These are phyloP conservation scores for Nerophis ophidion DNA, from an alignment of 2,113 vertebrate genomes.

Conservation along the genomic window DNA sequence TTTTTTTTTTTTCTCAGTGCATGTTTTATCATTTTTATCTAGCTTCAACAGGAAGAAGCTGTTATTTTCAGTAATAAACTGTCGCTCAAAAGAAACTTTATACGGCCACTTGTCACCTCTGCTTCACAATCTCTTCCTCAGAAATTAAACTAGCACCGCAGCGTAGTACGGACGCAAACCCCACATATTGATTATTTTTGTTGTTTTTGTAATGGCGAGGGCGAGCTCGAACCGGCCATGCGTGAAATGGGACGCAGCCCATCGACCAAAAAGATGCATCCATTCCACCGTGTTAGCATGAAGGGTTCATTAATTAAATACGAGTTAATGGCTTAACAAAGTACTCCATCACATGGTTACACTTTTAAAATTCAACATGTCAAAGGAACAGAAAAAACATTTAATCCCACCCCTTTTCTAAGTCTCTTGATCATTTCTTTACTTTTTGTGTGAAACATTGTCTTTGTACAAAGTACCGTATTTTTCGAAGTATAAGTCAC, in stretches of 20 bases:
- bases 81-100: constrained; percentile 1
- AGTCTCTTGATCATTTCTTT: no score
- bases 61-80: constrained; percentile 66
- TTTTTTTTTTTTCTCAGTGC: constrained; percentile 31
- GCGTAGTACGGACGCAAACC: no score
- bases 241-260: constrained; percentile 77
- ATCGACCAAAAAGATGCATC: constrained; percentile 63
- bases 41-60: constrained; percentile 33
- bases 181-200: constrained; percentile 18
- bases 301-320: not conserved
- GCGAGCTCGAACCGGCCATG: constrained; percentile 55
- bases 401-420: no score
- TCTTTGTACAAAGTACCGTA: no score
- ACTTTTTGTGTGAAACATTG: no score
- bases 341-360: no score
- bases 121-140: not conserved
- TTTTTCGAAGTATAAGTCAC: no score
- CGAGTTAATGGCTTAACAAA: no score
- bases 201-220: constrained; percentile 60
- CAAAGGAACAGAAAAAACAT: no score
- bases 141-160: not conserved
- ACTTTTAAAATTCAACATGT: no score
- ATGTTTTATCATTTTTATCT: constrained; percentile 49
- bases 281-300: constrained; percentile 10
- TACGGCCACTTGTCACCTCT: constrained; percentile 10